phyloP scores from a whole-genome alignment of 2,113 vertebrate genomes.

The Meles meles region DNA sequence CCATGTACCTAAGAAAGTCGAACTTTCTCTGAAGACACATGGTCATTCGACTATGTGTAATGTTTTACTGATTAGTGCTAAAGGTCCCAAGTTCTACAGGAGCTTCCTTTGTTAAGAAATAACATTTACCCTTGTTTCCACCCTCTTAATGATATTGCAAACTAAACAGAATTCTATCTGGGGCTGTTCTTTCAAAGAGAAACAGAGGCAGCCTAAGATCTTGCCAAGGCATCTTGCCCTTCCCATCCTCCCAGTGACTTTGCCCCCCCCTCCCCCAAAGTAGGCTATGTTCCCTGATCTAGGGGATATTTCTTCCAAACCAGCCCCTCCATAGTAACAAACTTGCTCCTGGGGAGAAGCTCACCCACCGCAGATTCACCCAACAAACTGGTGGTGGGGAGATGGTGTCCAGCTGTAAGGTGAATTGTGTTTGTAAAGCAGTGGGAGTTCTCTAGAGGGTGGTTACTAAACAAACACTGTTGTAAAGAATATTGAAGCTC shows the following conservation, averaged over 20 bases:
- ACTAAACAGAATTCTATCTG: constrained; percentile 64
- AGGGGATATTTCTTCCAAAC: constrained; percentile 35
- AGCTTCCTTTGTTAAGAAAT: constrained; percentile 19
- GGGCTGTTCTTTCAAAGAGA: constrained; percentile 62
- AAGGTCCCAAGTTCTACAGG: neutral
- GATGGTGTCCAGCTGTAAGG: constrained; percentile 53
- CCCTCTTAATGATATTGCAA: constrained; percentile 56
- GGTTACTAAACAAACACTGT: constrained; percentile 70
- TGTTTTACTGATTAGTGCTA: neutral
- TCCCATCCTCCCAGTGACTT: neutral
- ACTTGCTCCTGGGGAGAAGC: constrained; percentile 6
- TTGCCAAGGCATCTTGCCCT: constrained; percentile 53
- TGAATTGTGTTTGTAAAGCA: constrained; percentile 61
- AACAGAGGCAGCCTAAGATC: constrained; percentile 43
- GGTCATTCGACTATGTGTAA: neutral
- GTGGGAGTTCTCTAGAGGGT: constrained; percentile 62
- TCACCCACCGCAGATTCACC: constrained; percentile 26
- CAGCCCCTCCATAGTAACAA: constrained; percentile 20
- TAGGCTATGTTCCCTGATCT: neutral
- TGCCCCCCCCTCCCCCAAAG: neutral
- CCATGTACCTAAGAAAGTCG: neutral
- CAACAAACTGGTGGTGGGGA: constrained; percentile 34
- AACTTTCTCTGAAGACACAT: neutral
- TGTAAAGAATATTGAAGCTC: constrained; percentile 50
- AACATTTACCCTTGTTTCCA: constrained; percentile 39